Conservation (phyloP, 2,113 vertebrate species). For the Bubo scandiacus region DNA sequence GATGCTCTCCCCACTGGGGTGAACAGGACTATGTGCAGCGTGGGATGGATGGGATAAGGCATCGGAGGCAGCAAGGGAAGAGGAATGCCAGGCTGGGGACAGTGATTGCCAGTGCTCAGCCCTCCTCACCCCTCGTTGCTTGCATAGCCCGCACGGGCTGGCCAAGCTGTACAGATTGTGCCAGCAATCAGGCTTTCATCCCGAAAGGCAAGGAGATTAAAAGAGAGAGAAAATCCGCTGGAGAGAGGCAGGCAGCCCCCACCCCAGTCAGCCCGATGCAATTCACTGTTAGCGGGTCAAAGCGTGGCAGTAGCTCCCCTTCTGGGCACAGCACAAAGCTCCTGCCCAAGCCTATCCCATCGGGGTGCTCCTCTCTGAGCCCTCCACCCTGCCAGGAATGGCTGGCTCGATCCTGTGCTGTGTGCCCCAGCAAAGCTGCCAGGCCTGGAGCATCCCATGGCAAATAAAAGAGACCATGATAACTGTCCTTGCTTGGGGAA, state of each 20-base stretch:
- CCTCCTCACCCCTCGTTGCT: fast-evolving
- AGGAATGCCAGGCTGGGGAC: fast-evolving
- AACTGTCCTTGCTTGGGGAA: neutral
- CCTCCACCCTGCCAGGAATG: neutral
- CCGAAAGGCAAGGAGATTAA: neutral
- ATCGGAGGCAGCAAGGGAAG: neutral
- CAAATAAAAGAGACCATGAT: fast-evolving
- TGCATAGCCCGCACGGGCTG: fast-evolving
- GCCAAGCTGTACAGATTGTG: neutral
- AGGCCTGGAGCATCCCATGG: neutral
- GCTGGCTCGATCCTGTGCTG: neutral
- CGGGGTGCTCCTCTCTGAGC: fast-evolving
- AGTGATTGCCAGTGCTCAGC: neutral
- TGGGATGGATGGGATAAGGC: fast-evolving
- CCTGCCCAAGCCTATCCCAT: neutral
- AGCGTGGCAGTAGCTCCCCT: neutral
- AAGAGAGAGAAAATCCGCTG: neutral
- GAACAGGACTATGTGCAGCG: fast-evolving
- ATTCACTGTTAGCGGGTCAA: neutral
- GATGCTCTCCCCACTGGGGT: neutral
- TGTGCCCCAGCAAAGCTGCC: neutral
- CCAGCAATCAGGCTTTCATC: neutral
- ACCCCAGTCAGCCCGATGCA: fast-evolving
- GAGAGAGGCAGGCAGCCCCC: neutral
- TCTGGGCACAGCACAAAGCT: neutral